phyloP scores from a whole-genome alignment of 2,113 vertebrate species.

The Heterotilapia buettikoferi region DNA sequence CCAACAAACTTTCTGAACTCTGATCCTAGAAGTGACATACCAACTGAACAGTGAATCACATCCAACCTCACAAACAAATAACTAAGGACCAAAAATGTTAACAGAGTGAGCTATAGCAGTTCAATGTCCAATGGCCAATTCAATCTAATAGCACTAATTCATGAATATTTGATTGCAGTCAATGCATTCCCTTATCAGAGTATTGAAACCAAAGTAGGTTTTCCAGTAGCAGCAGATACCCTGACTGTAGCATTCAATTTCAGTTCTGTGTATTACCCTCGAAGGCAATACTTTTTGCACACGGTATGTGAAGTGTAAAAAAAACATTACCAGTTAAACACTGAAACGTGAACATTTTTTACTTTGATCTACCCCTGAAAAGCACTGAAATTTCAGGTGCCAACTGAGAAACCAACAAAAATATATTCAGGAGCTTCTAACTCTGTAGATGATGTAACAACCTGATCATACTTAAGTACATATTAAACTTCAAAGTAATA shows the following conservation, averaged over 20 bases:
- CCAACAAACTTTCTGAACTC: not conserved
- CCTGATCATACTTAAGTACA: not conserved
- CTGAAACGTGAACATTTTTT: not conserved
- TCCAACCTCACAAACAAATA: not conserved
- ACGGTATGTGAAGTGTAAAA: not conserved
- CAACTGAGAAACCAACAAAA: not conserved
- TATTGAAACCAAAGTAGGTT: not conserved
- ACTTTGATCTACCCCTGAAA: not conserved
- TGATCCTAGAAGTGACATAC: not conserved
- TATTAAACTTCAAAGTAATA: not conserved
- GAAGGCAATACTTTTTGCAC: not conserved
- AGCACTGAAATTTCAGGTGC: not conserved
- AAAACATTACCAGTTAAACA: not conserved
- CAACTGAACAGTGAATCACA: not conserved
- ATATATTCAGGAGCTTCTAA: not conserved
- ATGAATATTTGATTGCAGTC: not conserved
- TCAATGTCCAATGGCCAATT: not conserved
- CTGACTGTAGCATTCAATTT: not conserved
- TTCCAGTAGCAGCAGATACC: not conserved
- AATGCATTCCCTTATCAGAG: not conserved
- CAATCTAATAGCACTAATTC: not conserved
- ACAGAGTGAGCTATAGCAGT: not conserved
- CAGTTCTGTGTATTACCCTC: not conserved
- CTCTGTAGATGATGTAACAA: not conserved
- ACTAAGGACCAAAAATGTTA: not conserved